Evolutionary conservation across 1,140 invertebrate species (phyloP).

Genomic region (Aphis gossypii): DNA sequence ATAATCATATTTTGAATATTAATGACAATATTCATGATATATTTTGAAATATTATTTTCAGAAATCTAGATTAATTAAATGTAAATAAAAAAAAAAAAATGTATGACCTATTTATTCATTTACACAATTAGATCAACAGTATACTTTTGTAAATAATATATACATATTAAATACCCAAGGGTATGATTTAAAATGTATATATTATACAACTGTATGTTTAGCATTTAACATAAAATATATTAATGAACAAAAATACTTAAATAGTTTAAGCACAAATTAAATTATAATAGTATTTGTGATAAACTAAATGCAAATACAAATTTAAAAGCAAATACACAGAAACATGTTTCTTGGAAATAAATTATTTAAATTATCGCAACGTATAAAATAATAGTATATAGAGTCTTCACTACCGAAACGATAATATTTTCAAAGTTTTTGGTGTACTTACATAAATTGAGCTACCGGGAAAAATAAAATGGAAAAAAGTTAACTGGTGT

Average conservation of each 20-base stretch:
- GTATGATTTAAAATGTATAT: slow-evolving; percentile 19
- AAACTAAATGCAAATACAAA: neutral
- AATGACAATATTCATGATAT: neutral
- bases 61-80: neutral
- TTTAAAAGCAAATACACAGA: neutral
- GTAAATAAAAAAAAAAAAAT: neutral
- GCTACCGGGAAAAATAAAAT: neutral
- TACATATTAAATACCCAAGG: neutral
- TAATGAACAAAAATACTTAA: slow-evolving; percentile 13
- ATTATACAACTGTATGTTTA: neutral
- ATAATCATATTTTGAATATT: neutral
- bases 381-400: neutral
- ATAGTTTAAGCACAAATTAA: neutral
- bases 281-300: neutral
- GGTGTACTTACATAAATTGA: neutral
- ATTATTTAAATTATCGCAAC: neutral
- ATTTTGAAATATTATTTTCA: neutral
- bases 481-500: neutral
- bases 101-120: neutral
- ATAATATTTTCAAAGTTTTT: slow-evolving; percentile 10
- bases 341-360: neutral
- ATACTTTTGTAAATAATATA: neutral
- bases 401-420: neutral
- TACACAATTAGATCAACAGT: neutral
- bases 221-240: neutral